Percentiles rank a stretch among this genome's conserved stretches.
Conservation (phyloP, 2,113 vertebrate species). For the Trematocara macrostoma region DNA sequence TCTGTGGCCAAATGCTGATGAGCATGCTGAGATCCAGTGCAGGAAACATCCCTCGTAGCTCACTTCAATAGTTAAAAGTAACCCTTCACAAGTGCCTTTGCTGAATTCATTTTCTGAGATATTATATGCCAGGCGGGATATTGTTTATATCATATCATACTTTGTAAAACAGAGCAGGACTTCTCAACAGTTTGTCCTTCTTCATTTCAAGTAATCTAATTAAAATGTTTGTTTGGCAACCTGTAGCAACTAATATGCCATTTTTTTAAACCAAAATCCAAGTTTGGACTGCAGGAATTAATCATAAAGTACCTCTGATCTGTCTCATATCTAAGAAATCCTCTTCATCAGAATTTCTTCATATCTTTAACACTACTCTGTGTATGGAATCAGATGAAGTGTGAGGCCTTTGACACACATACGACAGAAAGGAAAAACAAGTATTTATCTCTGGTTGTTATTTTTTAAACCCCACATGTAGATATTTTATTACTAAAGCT, state of each 20-base stretch:
- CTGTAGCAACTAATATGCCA: background rate
- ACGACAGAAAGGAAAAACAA: background rate
- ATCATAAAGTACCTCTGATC: background rate
- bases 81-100: background rate
- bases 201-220: background rate
- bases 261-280: background rate
- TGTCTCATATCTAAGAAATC: background rate
- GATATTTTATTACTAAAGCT: constrained; percentile 19
- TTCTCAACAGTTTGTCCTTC: background rate
- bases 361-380: background rate
- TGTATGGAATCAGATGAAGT: background rate
- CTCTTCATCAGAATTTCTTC: background rate
- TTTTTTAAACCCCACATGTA: background rate
- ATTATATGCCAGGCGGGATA: background rate
- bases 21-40: background rate
- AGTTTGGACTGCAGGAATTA: background rate
- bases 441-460: background rate
- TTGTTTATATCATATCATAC: background rate
- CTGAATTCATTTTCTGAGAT: background rate
- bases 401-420: background rate
- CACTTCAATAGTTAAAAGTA: background rate
- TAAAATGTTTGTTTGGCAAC: background rate
- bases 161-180: background rate
- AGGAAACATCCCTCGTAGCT: background rate
- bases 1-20: background rate